Evolutionary conservation across 2,113 vertebrate species (phyloP).

Genomic region (Xenopus borealis): DNA sequence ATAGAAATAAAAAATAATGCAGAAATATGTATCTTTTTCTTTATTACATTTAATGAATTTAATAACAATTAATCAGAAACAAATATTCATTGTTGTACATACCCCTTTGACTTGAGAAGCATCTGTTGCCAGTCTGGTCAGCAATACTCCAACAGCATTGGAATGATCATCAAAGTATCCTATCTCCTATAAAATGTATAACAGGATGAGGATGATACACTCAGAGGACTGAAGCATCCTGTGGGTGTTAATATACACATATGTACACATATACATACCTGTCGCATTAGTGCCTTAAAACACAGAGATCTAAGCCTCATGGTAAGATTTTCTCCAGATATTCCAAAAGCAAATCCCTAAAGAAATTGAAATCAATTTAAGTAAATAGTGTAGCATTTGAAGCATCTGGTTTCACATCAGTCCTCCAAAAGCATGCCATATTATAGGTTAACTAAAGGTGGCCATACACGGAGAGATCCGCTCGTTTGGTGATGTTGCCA

Average conservation of each 20-base stretch:
- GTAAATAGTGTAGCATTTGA: neutral
- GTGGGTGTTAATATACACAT: too few relatives aligned
- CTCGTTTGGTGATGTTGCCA: too few relatives aligned
- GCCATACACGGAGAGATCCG: too few relatives aligned
- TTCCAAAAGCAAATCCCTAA: conserved; percentile 72
- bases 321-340: conserved; percentile 64
- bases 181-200: conserved; percentile 52
- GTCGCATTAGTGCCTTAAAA: conserved; percentile 65
- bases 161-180: conserved; percentile 72
- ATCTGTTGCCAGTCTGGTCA: conserved; percentile 75
- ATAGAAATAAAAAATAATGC: too few relatives aligned
- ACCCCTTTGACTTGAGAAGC: conserved; percentile 73
- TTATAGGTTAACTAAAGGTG: too few relatives aligned
- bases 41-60: too few relatives aligned
- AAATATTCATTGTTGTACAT: conserved; percentile 20
- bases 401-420: too few relatives aligned
- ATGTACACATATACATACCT: conserved; percentile 54
- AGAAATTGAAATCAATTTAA: neutral
- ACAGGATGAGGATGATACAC: too few relatives aligned
- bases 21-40: too few relatives aligned
- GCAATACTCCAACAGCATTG: conserved; percentile 65
- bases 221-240: too few relatives aligned
- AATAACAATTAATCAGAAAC: too few relatives aligned
- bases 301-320: conserved; percentile 62
- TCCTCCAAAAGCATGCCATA: too few relatives aligned